Evolutionary conservation across 2,888 invertebrate species (phyloP), one percentile per base, ranked within the genome.

Genomic region (Diplazon laetatorius): DNA sequence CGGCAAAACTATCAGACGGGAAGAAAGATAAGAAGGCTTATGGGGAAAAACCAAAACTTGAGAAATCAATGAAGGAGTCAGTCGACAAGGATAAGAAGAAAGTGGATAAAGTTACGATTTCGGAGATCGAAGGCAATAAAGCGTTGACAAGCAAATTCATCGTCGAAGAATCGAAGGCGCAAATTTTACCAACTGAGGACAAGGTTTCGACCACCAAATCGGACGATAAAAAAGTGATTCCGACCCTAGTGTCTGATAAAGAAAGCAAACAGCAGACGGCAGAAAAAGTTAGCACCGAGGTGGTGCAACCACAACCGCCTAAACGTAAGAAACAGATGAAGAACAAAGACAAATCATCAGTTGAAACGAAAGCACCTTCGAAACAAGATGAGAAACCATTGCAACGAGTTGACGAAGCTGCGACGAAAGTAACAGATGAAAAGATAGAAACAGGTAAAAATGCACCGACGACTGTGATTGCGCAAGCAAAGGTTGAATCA

Each of bases 351-450:
- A 80, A 75, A 42, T 20, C 52, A 14, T 44, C 50, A 25, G 77
- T 83, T 68, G 79, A 91, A 88, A 82, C 83, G 75, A 79, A 89
- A 89, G 80, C 91, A 90, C 80, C 68, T 57, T n/a, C 42, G 30
- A 50, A 55, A 14, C 55, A 55, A 16, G 63, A 57, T 46, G 91
- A 89, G 68, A 91, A 90, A n/a, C 75, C 75, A 5, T 65, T 74
- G 42, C 75, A 80, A 14, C 37, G 70, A 6, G 77, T 62, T 30
- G 65, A 65, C 10, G 63, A 18, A 10, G 22, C 20, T 30, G 65
- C 69, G 20, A 25, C 69, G 20, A 25, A 37, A 60, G 2, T 37
- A 10, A 77, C 79, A 62, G 80, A 80, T n/a, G n/a, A n/a, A 30
- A 68, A 48, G 52, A 30, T 39, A 3, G 76, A 80, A 65, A 57